These are phyloP conservation scores for Mastomys natalensis DNA, from an alignment of 2,113 vertebrate genomes.

Conservation along the genomic window DNA sequence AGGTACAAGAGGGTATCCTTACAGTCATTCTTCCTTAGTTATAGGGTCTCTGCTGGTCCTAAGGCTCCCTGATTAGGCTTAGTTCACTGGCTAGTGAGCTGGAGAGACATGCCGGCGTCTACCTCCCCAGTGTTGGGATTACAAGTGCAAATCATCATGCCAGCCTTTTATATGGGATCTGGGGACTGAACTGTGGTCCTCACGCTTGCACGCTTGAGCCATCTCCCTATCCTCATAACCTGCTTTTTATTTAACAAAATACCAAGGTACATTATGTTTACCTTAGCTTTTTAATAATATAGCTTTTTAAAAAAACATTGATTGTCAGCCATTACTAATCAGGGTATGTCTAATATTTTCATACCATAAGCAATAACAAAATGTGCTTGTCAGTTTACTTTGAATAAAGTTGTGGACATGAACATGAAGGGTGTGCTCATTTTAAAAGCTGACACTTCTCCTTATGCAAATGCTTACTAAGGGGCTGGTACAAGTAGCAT, in stretches of 20 bases:
- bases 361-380: slow-evolving; percentile 49
- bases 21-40: background rate
- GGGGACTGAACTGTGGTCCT: background rate
- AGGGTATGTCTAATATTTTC: slow-evolving; percentile 60
- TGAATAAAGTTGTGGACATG: slow-evolving; percentile 53
- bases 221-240: background rate
- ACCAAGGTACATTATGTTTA: slow-evolving; percentile 14
- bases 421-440: slow-evolving; percentile 15
- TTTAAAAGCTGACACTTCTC: slow-evolving; percentile 45
- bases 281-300: background rate
- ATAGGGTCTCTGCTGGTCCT: background rate
- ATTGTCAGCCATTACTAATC: slow-evolving; percentile 27
- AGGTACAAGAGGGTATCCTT: too few relatives aligned
- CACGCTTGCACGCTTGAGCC: background rate
- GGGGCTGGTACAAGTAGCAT: background rate
- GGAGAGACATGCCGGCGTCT: background rate
- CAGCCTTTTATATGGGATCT: background rate
- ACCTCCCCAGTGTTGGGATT: background rate
- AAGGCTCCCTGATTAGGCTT: background rate
- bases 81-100: background rate
- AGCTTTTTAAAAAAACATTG: background rate
- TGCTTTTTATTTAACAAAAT: slow-evolving; percentile 51
- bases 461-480: slow-evolving; percentile 45
- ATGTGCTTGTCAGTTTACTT: background rate
- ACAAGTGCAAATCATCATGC: background rate